Conservation (phyloP, 2,888 invertebrate genomes). For the Caenorhabditis uteleia region DNA sequence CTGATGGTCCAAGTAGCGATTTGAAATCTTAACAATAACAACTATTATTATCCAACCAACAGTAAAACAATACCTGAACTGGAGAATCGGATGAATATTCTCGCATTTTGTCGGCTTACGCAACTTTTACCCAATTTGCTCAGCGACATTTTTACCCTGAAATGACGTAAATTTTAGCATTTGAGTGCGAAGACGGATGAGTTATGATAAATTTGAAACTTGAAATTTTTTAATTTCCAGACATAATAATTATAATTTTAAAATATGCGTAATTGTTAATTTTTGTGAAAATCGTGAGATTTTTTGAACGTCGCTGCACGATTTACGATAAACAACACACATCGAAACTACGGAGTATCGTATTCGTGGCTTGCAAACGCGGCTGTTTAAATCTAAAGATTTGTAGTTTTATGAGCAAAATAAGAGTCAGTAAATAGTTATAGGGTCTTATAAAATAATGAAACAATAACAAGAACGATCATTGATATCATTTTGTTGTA, state of each 20-base stretch:
- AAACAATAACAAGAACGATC: no score
- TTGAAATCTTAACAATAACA: conserved; percentile 23
- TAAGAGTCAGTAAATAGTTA: no score
- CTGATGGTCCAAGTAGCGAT: conserved; percentile 29
- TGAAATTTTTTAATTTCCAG: background rate
- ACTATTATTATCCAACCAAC: no score
- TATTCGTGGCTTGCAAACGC: background rate
- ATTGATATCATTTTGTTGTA: no score
- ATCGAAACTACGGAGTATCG: conserved; percentile 20
- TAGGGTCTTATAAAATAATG: no score
- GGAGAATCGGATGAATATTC: conserved; percentile 20
- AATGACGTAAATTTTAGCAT: conserved; percentile 11
- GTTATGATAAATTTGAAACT: background rate
- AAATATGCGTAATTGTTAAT: no score
- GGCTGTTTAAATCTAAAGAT: no score
- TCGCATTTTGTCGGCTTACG: conserved; percentile 14
- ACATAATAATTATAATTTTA: background rate
- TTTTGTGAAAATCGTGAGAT: conserved; percentile 4
- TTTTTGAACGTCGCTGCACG: conserved; percentile 11
- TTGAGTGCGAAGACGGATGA: no score
- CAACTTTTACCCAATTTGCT: conserved; percentile 25
- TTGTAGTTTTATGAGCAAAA: no score
- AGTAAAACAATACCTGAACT: conserved; percentile 24
- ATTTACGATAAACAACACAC: conserved; percentile 31
- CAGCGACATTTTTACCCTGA: conserved; percentile 29